Conservation (phyloP, 2,113 vertebrate species). For the Sapajus apella region DNA sequence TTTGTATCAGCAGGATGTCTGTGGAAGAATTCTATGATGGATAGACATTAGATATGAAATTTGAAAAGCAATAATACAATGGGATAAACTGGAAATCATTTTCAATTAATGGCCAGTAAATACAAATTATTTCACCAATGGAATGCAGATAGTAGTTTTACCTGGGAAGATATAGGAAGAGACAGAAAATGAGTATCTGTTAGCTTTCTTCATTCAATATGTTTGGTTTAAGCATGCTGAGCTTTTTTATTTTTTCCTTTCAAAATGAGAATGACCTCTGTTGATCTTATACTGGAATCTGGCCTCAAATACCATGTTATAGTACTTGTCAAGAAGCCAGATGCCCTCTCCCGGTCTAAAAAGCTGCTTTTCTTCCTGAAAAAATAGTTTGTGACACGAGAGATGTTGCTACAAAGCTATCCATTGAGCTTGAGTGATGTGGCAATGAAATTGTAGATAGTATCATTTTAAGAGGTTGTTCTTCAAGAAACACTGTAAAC, state of each 20-base stretch:
- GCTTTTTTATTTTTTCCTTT: not conserved
- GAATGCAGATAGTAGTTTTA: not conserved
- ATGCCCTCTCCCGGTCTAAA: not conserved
- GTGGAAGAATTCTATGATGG: not conserved
- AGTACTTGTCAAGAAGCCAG: not conserved
- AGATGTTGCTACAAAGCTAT: not conserved
- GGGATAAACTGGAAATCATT: not conserved
- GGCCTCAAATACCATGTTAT: not conserved
- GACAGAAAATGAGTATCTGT: not conserved
- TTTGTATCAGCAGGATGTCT: not conserved
- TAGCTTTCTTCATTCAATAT: not conserved
- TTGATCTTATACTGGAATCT: not conserved
- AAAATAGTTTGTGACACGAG: not conserved
- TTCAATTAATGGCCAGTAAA: not conserved
- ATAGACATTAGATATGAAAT: not conserved
- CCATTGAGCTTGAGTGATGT: not conserved
- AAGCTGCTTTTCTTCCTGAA: not conserved
- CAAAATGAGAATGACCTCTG: not conserved
- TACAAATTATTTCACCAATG: not conserved
- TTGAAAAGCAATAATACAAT: not conserved
- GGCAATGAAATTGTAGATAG: not conserved
- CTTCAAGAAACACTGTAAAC: not conserved
- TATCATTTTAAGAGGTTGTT: slow-evolving; percentile 24
- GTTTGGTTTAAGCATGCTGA: not conserved
- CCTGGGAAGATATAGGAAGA: not conserved